A percentile compares a stretch with the other conserved stretches of the same genome.
These are phyloP conservation scores for Clarias platycephalus DNA, from an alignment of 2,797 vertebrate genomes.

Conservation along the genomic window DNA sequence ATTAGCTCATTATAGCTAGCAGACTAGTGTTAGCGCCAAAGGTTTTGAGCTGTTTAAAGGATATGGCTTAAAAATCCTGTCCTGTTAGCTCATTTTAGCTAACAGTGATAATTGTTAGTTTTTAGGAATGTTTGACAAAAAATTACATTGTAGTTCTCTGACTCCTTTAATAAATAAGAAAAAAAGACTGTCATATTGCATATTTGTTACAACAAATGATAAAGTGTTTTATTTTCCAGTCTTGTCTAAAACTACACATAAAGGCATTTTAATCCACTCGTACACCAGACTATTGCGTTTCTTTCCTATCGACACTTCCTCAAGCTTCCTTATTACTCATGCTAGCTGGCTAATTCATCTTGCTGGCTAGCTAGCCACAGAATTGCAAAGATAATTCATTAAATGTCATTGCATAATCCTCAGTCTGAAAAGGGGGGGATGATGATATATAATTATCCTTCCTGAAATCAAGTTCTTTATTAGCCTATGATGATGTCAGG, in stretches of 20 bases:
- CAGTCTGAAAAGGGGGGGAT: not conserved
- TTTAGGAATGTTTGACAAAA: too few relatives aligned
- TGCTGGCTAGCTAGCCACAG: not conserved
- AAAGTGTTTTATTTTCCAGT: not conserved
- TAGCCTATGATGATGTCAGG: not conserved
- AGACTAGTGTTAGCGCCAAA: too few relatives aligned
- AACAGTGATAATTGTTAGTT: too few relatives aligned
- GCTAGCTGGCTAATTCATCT: not conserved
- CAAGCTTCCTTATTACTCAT: not conserved
- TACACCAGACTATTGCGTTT: not conserved
- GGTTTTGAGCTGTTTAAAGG: too few relatives aligned
- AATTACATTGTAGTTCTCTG: not conserved
- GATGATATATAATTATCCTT: not conserved
- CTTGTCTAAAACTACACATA: not conserved
- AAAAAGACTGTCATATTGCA: not conserved
- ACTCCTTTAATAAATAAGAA: not conserved
- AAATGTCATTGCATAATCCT: conserved; percentile 2
- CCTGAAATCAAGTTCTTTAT: not conserved
- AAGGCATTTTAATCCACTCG: not conserved
- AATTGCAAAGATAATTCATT: not conserved
- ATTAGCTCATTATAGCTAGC: too few relatives aligned
- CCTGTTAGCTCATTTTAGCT: not conserved
- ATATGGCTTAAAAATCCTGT: not conserved
- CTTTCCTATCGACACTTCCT: not conserved
- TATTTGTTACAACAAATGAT: not conserved